phyloP scores from a whole-genome alignment of 2,797 vertebrate species.

The Masticophis lateralis region DNA sequence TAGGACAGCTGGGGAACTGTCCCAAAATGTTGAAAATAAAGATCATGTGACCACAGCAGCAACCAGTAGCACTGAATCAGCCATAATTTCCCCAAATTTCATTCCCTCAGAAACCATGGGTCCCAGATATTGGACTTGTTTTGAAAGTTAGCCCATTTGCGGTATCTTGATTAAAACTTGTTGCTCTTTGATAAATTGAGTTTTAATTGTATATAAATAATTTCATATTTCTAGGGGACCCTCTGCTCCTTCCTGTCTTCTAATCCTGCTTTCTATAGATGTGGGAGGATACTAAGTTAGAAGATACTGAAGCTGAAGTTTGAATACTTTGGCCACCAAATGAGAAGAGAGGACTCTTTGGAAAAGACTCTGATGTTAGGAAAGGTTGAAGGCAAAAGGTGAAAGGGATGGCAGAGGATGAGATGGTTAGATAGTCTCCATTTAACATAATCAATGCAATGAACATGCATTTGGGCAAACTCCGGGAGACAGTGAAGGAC shows the following conservation, averaged over 20 bases:
- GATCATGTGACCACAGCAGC: background rate
- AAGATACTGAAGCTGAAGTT: background rate
- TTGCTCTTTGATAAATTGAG: background rate
- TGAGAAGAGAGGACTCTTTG: too few relatives aligned
- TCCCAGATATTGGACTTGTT: background rate
- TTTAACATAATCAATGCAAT: background rate
- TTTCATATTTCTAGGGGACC: background rate
- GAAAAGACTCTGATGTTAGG: too few relatives aligned
- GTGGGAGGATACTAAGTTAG: background rate
- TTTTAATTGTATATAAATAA: background rate
- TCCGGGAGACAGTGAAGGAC: background rate
- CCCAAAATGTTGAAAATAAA: background rate
- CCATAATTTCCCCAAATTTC: background rate
- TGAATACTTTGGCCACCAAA: too few relatives aligned
- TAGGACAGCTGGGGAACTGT: background rate
- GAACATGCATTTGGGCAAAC: background rate
- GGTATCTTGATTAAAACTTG: background rate
- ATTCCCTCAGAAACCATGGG: background rate
- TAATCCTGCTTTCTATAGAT: background rate
- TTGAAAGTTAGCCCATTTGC: background rate
- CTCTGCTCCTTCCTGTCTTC: background rate
- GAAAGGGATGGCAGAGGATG: background rate
- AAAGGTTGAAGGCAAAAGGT: too few relatives aligned
- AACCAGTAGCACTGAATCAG: background rate
- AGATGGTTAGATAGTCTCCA: background rate